Conservation (phyloP, 2,113 vertebrate species). For the Archilochus colubris region DNA sequence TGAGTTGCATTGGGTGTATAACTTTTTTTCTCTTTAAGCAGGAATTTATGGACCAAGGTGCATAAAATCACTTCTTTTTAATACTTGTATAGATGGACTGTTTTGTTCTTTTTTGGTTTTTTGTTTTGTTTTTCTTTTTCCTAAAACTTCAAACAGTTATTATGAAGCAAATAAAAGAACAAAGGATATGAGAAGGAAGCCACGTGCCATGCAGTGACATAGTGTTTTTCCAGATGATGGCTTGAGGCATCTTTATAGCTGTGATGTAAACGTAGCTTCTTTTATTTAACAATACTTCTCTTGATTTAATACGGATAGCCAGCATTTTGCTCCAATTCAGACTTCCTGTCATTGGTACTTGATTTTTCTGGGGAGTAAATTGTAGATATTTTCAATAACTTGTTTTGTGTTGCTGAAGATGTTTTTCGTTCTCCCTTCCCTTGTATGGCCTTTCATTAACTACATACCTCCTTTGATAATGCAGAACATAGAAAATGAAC, state of each 20-base stretch:
- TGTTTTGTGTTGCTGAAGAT: neutral
- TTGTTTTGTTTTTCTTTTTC: neutral
- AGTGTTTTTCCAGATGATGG: slow-evolving; percentile 44
- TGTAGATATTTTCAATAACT: neutral
- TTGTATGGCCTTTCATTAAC: neutral
- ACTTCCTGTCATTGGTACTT: slow-evolving; percentile 8
- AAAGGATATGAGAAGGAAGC: slow-evolving; percentile 37
- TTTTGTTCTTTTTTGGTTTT: neutral
- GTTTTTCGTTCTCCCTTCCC: neutral
- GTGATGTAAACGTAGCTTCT: neutral
- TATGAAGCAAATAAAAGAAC: slow-evolving; percentile 27
- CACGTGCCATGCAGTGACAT: neutral
- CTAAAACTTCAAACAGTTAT: neutral
- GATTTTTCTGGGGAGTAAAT: neutral
- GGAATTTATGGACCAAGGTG: neutral
- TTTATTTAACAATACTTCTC: slow-evolving; percentile 16
- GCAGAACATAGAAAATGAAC: neutral
- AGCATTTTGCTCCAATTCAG: neutral
- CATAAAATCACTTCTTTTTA: neutral
- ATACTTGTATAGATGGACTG: neutral
- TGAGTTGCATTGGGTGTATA: neutral
- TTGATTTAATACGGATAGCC: slow-evolving; percentile 11
- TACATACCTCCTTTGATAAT: neutral
- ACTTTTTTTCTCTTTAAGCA: neutral
- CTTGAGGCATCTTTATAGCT: slow-evolving; percentile 32